Base-by-base conservation (phyloP, 2,113 vertebrate genomes). In the Zapornia atra region DNA sequence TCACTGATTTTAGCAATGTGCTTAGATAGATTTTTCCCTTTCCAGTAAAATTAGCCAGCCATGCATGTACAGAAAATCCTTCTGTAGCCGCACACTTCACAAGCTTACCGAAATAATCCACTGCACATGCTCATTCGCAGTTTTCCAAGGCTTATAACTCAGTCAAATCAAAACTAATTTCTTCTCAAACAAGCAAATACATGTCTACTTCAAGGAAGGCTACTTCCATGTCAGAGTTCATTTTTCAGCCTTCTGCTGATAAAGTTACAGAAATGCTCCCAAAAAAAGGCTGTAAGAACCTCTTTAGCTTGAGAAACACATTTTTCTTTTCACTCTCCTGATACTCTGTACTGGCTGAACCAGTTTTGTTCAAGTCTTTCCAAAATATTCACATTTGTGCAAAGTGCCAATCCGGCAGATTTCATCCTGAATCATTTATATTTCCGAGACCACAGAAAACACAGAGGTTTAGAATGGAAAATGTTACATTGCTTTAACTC, bases 121-220 rank as follows among this genome's bases (percentile, higher is more conserved):
- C 54, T 94, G 88, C 91, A 95, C 95, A 85, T 96, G 94, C 92
- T 82, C 88, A 94, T 33, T 73, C 20, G 1, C 66, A 36, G 59
- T 84, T 89, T 92, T 89, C 92, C 77, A 91, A 94, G 83, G 86
- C 84, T 96, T 96, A 34, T 76, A 95, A 85, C 59, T 94, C 91
- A 82, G 77, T 53, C 78, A 94, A 95, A 97, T 97, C 94, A 95
- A 82, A 97, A 92, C 54, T 89, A 76, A 95, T 96, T 96, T 96
- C 73, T 95, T 89, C 91, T 87, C 13, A 8, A 94, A 77, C 95
- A 89, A 95, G 94, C 36, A 92, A 92, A 95, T 81, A 75, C 91
- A 79, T 33, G 89, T 85, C 91, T 96, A 38, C 78, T 92, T 92
- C 90, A 92, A 71, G 83, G 71, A 87, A 96, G 84, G 66, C 63